Conservation (phyloP, 2,113 vertebrate species). For the Oncorhynchus mykiss region DNA sequence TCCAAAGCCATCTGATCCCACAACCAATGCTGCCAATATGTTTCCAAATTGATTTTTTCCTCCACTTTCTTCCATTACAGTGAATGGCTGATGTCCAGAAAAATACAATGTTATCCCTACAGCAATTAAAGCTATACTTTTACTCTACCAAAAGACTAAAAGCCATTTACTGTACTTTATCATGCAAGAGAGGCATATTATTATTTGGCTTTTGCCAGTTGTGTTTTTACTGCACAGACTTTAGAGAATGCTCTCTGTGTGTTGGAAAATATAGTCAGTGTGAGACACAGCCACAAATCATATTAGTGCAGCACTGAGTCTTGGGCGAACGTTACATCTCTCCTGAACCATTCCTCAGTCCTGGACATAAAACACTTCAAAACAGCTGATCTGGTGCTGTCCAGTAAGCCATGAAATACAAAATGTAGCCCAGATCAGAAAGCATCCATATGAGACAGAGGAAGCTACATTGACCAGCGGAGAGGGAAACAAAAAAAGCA, state of each 20-base stretch:
- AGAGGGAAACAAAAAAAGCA: slow-evolving; percentile 10
- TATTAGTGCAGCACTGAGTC: slow-evolving; percentile 19
- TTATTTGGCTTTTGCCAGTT: not conserved
- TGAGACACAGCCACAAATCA: slow-evolving; percentile 21
- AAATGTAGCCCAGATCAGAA: slow-evolving; percentile 14
- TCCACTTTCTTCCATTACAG: slow-evolving; percentile 3
- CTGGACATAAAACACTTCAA: slow-evolving; percentile 23
- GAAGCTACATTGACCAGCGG: slow-evolving; percentile 22
- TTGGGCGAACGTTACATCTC: not conserved
- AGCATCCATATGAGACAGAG: not conserved
- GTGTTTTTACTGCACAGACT: not conserved
- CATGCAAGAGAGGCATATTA: not conserved
- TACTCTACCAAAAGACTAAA: not conserved
- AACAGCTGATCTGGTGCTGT: slow-evolving; percentile 30
- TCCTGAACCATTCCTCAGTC: slow-evolving; percentile 10
- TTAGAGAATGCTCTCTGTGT: not conserved
- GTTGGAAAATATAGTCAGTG: not conserved
- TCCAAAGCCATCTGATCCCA: slow-evolving; percentile 59
- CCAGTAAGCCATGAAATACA: slow-evolving; percentile 35
- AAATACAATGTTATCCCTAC: not conserved
- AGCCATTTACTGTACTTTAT: not conserved
- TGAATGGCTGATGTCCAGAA: not conserved
- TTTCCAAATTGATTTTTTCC: slow-evolving; percentile 50
- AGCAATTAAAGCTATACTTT: not conserved
- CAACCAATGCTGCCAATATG: slow-evolving; percentile 44